Conservation (phyloP, 2,797 vertebrate species). For the Mormyrus hasselquistii region DNA sequence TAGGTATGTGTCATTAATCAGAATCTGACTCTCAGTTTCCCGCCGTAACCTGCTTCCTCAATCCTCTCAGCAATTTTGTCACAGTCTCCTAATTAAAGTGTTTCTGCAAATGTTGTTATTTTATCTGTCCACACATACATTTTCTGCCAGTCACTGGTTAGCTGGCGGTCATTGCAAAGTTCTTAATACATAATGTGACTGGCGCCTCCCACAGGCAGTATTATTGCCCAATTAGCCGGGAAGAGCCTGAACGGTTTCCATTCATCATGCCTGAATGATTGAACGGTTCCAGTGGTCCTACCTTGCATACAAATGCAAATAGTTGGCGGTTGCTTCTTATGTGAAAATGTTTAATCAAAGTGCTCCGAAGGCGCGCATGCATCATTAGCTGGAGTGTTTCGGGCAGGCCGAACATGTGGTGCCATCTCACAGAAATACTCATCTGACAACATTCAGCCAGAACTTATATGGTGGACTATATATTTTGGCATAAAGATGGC, state of each 20-base stretch:
- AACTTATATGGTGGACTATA: not conserved
- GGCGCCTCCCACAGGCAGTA: not conserved
- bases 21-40: conserved; percentile 38
- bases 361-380: not conserved
- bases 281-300: not conserved
- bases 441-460: not conserved
- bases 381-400: conserved; percentile 16
- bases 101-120: not conserved
- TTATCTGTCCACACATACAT: not conserved
- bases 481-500: not conserved
- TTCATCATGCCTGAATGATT: conserved; percentile 11
- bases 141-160: not conserved
- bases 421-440: not conserved
- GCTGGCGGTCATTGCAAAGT: not conserved
- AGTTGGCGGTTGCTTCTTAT: not conserved
- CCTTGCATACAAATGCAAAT: not conserved
- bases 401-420: not conserved
- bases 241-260: not conserved
- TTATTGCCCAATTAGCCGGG: conserved; percentile 14
- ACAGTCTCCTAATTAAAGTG: conserved; percentile 10
- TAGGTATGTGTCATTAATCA: conserved; percentile 48
- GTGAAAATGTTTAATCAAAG: conserved; percentile 16
- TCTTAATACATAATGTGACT: not conserved
- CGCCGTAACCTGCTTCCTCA: conserved; percentile 39
- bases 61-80: conserved; percentile 49